Conservation (phyloP, 2,113 vertebrate genomes). For the Leptobrachium leishanense region DNA sequence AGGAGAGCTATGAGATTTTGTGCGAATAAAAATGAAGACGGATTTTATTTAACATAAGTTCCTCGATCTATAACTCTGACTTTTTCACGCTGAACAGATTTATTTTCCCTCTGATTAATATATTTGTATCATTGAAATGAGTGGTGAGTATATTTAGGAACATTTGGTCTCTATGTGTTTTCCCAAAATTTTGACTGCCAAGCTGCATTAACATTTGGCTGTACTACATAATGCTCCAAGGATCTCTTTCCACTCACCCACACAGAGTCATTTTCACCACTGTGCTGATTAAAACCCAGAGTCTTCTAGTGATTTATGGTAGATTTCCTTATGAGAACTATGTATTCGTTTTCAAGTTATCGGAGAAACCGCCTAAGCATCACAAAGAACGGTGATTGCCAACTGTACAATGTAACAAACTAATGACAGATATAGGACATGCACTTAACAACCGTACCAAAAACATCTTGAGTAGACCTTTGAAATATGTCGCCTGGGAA, state of each 20-base stretch:
- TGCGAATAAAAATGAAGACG: no score
- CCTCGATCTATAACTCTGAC: no score
- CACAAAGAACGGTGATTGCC: background rate
- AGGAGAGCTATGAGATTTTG: no score
- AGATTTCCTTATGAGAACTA: conserved; percentile 6
- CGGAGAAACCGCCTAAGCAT: background rate
- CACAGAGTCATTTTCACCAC: conserved; percentile 7
- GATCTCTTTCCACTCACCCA: conserved; percentile 28
- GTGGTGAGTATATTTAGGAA: conserved; percentile 14
- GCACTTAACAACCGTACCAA: background rate
- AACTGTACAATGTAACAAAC: background rate
- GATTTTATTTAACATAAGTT: no score
- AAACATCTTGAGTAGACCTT: background rate
- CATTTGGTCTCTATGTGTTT: conserved; percentile 20
- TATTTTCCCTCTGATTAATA: conserved; percentile 9
- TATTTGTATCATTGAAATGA: conserved; percentile 4
- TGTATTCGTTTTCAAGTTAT: background rate
- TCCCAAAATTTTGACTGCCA: conserved; percentile 13
- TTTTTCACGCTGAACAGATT: no score
- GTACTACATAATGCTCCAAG: conserved; percentile 5
- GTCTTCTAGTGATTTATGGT: background rate
- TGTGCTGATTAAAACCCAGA: conserved; percentile 8
- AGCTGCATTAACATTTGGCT: conserved; percentile 26
- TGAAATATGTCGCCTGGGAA: background rate
- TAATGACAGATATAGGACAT: background rate